These are phyloP conservation scores for Pegea sp. DNA, from an alignment of 23 tunicate genomes.

Conservation along the genomic window DNA sequence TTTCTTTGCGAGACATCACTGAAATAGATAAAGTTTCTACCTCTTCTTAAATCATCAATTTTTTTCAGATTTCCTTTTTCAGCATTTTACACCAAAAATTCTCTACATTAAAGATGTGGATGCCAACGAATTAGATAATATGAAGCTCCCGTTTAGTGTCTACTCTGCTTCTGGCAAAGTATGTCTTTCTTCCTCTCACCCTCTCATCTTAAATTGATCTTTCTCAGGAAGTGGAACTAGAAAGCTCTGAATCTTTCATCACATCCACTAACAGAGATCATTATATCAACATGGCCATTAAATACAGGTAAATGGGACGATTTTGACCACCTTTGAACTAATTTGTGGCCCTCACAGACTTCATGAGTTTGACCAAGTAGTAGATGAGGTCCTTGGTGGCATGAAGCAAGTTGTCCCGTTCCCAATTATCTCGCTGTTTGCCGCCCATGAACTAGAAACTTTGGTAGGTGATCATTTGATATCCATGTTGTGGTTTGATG, in stretches of 20 bases:
- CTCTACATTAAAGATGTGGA: constrained; percentile 42
- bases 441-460: constrained; percentile 63
- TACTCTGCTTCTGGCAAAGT: constrained; percentile 40
- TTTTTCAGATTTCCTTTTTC: background rate
- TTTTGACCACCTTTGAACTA: background rate
- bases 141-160: constrained; percentile 35
- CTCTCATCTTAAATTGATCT: too few relatives aligned
- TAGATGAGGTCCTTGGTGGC: constrained; percentile 48
- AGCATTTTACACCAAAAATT: constrained; percentile 47
- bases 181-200: too few relatives aligned
- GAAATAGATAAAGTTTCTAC: constrained; percentile 53
- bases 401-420: constrained; percentile 52
- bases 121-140: constrained; percentile 23
- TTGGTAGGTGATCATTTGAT: constrained; percentile 15
- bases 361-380: constrained; percentile 54
- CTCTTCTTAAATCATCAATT: background rate
- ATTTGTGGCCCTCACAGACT: constrained; percentile 21
- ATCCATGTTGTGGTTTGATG: background rate
- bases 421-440: constrained; percentile 36
- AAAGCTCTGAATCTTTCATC: background rate
- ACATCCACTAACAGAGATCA: background rate
- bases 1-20: constrained; percentile 32
- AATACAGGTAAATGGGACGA: background rate
- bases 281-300: background rate
- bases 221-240: background rate